These are phyloP conservation scores for Microplitis manilae DNA, from an alignment of 2,888 invertebrate genomes.

Conservation along the genomic window DNA sequence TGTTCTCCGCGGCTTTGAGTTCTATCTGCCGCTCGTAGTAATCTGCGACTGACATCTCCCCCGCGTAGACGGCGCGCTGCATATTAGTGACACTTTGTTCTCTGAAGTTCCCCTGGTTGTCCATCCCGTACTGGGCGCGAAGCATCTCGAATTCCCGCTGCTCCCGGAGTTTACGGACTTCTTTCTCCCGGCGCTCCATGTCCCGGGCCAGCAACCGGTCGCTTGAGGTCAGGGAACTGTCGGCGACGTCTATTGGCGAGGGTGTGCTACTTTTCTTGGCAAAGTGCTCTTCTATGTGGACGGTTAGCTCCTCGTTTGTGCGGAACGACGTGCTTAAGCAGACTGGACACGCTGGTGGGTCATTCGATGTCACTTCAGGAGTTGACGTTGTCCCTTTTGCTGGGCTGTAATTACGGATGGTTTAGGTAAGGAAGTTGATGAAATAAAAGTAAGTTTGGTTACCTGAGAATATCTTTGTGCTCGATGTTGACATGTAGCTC, in stretches of 20 bases:
- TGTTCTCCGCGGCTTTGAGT: conserved; percentile 82
- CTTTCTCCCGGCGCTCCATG: conserved; percentile 75
- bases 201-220: conserved; percentile 74
- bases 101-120: conserved; percentile 86
- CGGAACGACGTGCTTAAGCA: conserved; percentile 71
- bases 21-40: conserved; percentile 88
- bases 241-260: conserved; percentile 61
- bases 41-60: conserved; percentile 88
- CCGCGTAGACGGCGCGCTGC: conserved; percentile 87
- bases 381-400: conserved; percentile 65
- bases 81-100: conserved; percentile 86
- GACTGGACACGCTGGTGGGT: conserved; percentile 70
- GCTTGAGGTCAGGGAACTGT: conserved; percentile 71
- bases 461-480: conserved; percentile 86
- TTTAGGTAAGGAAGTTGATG: too few relatives aligned
- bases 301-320: conserved; percentile 75
- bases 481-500: conserved; percentile 90
- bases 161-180: conserved; percentile 82
- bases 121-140: conserved; percentile 90
- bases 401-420: conserved; percentile 55
- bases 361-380: conserved; percentile 65
- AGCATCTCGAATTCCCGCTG: conserved; percentile 87
- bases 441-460: conserved; percentile 55
- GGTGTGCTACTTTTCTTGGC: conserved; percentile 68
- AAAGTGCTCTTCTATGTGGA: conserved; percentile 89